Conservation (phyloP, 2,113 vertebrate genomes). For the Lanius collurio region DNA sequence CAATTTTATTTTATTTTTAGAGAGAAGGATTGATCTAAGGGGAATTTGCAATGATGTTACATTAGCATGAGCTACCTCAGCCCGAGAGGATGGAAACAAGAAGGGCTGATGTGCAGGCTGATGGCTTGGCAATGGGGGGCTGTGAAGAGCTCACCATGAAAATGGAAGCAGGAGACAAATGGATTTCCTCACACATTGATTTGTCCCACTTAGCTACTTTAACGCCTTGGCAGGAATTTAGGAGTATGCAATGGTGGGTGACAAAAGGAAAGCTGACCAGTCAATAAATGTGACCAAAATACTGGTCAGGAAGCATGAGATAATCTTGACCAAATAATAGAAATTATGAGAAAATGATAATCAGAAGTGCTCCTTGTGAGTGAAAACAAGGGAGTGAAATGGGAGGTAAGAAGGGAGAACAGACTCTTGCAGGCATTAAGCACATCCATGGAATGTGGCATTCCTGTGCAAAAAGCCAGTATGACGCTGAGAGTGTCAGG, state of each 20-base stretch:
- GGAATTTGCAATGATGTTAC: neutral
- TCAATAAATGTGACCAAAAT: neutral
- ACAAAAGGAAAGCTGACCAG: neutral
- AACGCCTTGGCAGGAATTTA: neutral
- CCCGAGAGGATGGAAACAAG: neutral
- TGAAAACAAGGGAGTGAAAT: neutral
- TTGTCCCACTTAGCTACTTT: neutral
- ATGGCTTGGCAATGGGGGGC: neutral
- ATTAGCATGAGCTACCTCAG: neutral
- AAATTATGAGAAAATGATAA: neutral
- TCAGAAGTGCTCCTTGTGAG: neutral
- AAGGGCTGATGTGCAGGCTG: neutral
- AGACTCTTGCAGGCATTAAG: neutral
- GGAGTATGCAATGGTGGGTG: neutral
- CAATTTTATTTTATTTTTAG: conserved; percentile 13
- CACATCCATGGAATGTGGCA: neutral
- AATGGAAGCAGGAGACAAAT: neutral
- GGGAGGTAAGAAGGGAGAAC: neutral
- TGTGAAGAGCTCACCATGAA: neutral
- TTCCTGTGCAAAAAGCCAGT: neutral
- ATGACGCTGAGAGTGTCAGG: neutral
- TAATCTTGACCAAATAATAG: neutral
- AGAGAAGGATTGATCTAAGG: conserved; percentile 35
- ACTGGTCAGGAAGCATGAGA: neutral
- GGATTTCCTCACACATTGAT: neutral